Evolutionary conservation across 2,888 invertebrate genomes (phyloP).

Genomic region (Callinectes sapidus): DNA sequence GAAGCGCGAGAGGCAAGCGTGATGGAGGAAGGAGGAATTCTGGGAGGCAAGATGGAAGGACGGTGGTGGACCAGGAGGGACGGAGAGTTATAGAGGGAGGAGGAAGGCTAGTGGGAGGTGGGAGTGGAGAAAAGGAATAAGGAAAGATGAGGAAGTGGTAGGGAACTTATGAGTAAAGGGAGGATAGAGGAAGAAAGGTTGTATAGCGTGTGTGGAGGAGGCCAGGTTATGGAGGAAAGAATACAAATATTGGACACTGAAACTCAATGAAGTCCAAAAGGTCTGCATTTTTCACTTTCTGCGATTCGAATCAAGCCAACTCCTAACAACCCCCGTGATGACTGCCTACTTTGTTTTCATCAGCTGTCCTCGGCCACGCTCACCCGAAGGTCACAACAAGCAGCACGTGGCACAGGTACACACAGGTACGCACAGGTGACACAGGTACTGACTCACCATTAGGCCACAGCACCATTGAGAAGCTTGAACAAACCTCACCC

Average conservation of each 20-base stretch:
- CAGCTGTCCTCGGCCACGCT: not conserved
- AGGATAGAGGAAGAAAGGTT: not conserved
- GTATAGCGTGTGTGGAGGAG: not conserved
- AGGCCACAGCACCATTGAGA: not conserved
- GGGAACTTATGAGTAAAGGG: not conserved
- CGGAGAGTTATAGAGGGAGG: not conserved
- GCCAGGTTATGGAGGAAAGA: not conserved
- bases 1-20: not conserved
- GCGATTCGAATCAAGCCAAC: not conserved
- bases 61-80: not conserved
- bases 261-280: not conserved
- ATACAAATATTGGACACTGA: not conserved
- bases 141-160: not conserved
- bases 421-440: not conserved
- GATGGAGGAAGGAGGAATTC: conserved; percentile 1
- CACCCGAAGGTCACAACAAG: not conserved
- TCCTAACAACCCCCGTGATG: not conserved
- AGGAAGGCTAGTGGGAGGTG: not conserved
- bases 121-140: not conserved
- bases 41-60: not conserved
- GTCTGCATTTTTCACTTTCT: not conserved
- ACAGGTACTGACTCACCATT: not conserved
- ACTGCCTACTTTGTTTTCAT: not conserved
- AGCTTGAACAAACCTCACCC: not conserved
- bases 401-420: not conserved